A percentile compares a stretch with the other conserved stretches of the same genome.
Conservation (phyloP, 2,888 invertebrate species). For the Zygothrica quintamaculata region DNA sequence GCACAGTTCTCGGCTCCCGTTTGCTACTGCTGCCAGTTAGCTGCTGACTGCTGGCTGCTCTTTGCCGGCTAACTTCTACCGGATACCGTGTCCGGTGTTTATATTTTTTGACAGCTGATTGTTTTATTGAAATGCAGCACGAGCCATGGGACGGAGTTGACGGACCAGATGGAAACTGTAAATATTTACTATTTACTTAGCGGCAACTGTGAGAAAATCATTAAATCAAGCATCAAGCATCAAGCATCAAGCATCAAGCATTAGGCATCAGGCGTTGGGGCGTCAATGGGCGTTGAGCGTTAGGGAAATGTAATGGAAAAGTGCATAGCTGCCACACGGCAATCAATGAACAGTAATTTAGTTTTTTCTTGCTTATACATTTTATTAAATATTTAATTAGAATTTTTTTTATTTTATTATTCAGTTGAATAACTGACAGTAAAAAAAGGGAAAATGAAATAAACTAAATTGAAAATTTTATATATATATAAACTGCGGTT, state of each 20-base stretch:
- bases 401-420: no score
- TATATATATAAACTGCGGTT: slow-evolving; percentile 23
- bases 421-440: no score
- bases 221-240: slow-evolving; percentile 50
- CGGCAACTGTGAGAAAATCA: slow-evolving; percentile 64
- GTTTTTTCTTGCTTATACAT: slow-evolving; percentile 6
- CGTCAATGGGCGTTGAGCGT: neutral
- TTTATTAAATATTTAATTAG: slow-evolving; percentile 59
- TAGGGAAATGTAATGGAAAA: neutral
- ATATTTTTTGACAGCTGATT: slow-evolving; percentile 62
- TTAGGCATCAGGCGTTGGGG: neutral
- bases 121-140: slow-evolving; percentile 65
- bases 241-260: neutral
- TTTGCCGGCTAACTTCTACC: no score
- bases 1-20: neutral
- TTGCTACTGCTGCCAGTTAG: slow-evolving; percentile 2
- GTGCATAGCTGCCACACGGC: slow-evolving; percentile 3
- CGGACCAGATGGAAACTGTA: slow-evolving; percentile 52
- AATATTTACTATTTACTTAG: slow-evolving; percentile 68
- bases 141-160: slow-evolving; percentile 35
- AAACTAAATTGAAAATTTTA: slow-evolving; percentile 63
- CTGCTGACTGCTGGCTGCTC: slow-evolving; percentile 10
- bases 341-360: slow-evolving; percentile 42
- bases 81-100: slow-evolving; percentile 30
- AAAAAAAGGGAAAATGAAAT: slow-evolving; percentile 27